Conservation (phyloP, 2,113 vertebrate species). For the Anolis carolinensis region DNA sequence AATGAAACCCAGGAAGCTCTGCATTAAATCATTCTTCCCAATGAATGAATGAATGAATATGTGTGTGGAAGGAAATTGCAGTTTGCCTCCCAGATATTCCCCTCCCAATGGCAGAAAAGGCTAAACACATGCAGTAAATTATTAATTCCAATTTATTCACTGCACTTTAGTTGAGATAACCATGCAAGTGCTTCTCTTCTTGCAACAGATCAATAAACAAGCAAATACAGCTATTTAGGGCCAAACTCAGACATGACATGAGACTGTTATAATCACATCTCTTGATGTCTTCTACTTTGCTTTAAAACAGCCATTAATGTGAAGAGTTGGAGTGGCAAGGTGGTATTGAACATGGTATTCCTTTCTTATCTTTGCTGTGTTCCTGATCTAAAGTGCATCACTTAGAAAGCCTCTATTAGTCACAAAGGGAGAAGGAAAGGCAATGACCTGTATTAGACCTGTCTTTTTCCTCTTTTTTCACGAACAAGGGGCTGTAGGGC, state of each 20-base stretch:
- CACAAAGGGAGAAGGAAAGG: too few relatives aligned
- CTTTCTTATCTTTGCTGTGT: not conserved
- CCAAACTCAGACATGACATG: not conserved
- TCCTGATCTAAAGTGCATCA: not conserved
- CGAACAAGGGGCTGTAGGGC: too few relatives aligned
- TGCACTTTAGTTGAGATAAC: constrained; percentile 22
- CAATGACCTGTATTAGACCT: too few relatives aligned
- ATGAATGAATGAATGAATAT: constrained; percentile 4
- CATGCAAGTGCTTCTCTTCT: not conserved
- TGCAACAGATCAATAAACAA: constrained; percentile 34
- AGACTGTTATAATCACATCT: not conserved
- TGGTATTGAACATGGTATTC: not conserved
- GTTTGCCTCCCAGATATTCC: not conserved
- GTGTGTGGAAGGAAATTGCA: constrained; percentile 7
- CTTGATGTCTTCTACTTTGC: not conserved
- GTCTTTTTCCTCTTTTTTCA: too few relatives aligned
- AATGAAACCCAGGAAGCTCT: not conserved
- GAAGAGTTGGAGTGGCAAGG: not conserved
- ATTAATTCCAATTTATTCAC: constrained; percentile 22
- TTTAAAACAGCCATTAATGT: not conserved
- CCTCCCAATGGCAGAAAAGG: not conserved
- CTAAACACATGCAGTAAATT: constrained; percentile 18
- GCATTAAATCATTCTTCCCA: not conserved
- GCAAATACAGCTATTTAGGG: constrained; percentile 18
- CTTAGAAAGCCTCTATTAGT: not conserved